phyloP scores from a whole-genome alignment of 2,888 invertebrate genomes.

The Lycaena phlaeas region DNA sequence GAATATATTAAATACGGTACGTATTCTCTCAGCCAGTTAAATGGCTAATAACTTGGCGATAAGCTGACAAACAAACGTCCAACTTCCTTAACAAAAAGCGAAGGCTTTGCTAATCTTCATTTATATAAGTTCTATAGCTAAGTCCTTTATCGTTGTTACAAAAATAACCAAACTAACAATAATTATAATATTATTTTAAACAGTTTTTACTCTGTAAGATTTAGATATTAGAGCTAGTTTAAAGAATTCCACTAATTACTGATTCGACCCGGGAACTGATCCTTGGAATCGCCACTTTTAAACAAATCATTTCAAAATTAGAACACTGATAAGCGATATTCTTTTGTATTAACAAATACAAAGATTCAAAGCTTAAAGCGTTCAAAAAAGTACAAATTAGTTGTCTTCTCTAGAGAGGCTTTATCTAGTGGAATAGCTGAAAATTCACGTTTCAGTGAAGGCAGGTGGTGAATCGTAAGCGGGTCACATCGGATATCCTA shows the following conservation, averaged over 20 bases:
- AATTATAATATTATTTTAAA: no score
- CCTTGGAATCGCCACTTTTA: no score
- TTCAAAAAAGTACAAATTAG: no score
- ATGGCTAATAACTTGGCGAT: no score
- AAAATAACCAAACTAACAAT: no score
- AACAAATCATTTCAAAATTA: no score
- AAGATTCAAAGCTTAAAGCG: no score
- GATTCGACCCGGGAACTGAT: background rate
- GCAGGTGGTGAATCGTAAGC: conserved; percentile 2
- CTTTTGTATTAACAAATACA: no score
- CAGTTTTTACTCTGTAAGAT: no score
- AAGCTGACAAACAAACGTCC: conserved; percentile 25
- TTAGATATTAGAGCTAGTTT: background rate
- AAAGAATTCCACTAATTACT: background rate
- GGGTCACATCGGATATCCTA: background rate
- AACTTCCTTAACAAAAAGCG: conserved; percentile 26
- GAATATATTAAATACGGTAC: no score
- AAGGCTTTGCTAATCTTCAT: conserved; percentile 23
- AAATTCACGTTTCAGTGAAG: background rate
- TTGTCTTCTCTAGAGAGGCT: background rate
- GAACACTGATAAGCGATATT: no score
- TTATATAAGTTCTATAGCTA: background rate
- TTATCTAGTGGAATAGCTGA: background rate
- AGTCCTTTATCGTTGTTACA: background rate
- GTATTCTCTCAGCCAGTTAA: no score